phyloP scores from a whole-genome alignment of 35 echinoderm and acorn worm species.

The Ophiothrix spiculata region DNA sequence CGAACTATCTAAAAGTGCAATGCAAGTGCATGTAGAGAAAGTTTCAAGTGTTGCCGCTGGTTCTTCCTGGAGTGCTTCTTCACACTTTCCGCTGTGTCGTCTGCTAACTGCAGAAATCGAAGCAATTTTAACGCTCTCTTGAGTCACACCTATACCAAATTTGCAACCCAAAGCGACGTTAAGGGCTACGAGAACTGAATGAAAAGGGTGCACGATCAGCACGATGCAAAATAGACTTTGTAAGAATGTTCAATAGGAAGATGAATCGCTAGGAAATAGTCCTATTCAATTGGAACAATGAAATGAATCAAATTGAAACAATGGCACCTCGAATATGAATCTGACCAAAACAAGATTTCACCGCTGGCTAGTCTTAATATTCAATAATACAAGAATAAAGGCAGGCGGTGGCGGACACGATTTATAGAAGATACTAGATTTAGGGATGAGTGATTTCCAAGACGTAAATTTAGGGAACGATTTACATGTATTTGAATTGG shows the following conservation, averaged over 20 bases:
- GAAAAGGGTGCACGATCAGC: not conserved
- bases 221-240: not conserved
- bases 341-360: constrained; percentile 1
- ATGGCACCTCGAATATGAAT: not conserved
- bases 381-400: not conserved
- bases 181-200: not conserved
- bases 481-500: too few relatives aligned
- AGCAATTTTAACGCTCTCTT: not conserved
- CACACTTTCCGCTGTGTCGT: too few relatives aligned
- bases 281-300: not conserved
- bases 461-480: too few relatives aligned
- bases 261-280: not conserved
- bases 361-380: not conserved
- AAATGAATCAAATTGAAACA: not conserved
- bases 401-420: too few relatives aligned
- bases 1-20: too few relatives aligned
- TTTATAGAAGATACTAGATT: too few relatives aligned
- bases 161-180: not conserved
- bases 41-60: too few relatives aligned
- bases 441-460: too few relatives aligned
- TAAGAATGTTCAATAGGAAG: not conserved
- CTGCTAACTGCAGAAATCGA: too few relatives aligned
- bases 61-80: too few relatives aligned
- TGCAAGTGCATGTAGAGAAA: too few relatives aligned
- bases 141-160: constrained; percentile 1